Percentiles rank a stretch among this genome's conserved stretches.
Conservation (phyloP, 1,140 invertebrate species). For the Drosophila yakuba region DNA sequence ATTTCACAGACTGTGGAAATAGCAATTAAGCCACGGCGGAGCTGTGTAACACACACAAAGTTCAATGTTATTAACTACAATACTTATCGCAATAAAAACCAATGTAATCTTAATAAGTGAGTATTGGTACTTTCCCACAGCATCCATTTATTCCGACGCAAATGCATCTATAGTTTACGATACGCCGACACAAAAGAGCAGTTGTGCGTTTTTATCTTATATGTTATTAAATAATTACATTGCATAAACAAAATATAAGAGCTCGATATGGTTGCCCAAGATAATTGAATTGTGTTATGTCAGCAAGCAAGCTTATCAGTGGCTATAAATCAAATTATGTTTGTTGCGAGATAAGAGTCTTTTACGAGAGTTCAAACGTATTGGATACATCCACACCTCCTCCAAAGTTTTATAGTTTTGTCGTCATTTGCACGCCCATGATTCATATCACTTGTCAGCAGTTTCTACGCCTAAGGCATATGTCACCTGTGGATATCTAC, state of each 20-base stretch:
- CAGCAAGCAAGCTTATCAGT: conserved; percentile 9
- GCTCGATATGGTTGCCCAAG: too few relatives aligned
- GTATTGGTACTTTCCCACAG: neutral
- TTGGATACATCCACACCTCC: conserved; percentile 1
- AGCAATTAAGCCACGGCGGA: conserved; percentile 1
- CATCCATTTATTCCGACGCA: neutral
- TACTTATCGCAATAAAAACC: neutral
- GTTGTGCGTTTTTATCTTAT: too few relatives aligned
- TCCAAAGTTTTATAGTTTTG: too few relatives aligned
- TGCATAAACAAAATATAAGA: neutral
- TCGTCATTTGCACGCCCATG: neutral
- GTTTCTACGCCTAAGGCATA: neutral
- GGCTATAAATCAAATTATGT: conserved; percentile 3
- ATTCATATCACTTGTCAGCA: conserved; percentile 6
- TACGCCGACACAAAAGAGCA: neutral
- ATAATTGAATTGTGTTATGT: neutral
- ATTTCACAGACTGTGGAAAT: neutral
- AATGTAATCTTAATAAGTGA: neutral
- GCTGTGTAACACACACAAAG: neutral
- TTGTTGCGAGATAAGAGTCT: neutral
- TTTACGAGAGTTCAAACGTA: neutral
- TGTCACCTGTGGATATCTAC: conserved; percentile 16
- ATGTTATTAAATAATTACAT: too few relatives aligned
- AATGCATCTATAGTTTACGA: conserved; percentile 2
- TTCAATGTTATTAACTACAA: neutral